Conservation (phyloP, 92 coral and sea anemone species). For the Epizoanthus stellaris region DNA sequence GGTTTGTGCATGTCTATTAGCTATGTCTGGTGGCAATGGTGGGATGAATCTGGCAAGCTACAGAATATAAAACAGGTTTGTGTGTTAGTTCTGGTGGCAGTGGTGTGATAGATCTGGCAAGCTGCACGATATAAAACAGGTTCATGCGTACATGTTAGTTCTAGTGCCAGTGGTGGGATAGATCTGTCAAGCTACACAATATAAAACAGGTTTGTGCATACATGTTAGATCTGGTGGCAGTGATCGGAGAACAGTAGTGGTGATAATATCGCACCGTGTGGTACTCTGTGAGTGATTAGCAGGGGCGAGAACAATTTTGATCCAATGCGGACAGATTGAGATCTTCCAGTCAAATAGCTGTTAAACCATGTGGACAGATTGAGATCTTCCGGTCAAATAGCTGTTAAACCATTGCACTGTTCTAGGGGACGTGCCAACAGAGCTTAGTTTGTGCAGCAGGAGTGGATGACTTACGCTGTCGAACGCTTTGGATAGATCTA, state of each 20-base stretch:
- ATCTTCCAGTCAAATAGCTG: too few relatives aligned
- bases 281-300: too few relatives aligned
- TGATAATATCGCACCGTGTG: too few relatives aligned
- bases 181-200: constrained; percentile 59
- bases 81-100: not conserved
- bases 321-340: not conserved
- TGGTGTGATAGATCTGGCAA: not conserved
- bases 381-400: too few relatives aligned
- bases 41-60: constrained; percentile 44
- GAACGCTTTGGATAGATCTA: too few relatives aligned
- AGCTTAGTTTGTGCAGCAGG: too few relatives aligned
- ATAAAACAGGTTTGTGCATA: constrained; percentile 63
- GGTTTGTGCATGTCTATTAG: too few relatives aligned
- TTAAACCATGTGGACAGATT: not conserved
- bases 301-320: too few relatives aligned
- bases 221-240: not conserved
- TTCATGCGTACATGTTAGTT: constrained; percentile 23
- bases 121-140: constrained; percentile 42
- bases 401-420: too few relatives aligned
- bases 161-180: constrained; percentile 80
- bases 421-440: too few relatives aligned
- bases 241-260: not conserved
- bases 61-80: constrained; percentile 81
- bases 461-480: too few relatives aligned
- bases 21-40: constrained; percentile 86